Conservation (phyloP, 2,113 vertebrate genomes). For the Gasterosteus aculeatus region DNA sequence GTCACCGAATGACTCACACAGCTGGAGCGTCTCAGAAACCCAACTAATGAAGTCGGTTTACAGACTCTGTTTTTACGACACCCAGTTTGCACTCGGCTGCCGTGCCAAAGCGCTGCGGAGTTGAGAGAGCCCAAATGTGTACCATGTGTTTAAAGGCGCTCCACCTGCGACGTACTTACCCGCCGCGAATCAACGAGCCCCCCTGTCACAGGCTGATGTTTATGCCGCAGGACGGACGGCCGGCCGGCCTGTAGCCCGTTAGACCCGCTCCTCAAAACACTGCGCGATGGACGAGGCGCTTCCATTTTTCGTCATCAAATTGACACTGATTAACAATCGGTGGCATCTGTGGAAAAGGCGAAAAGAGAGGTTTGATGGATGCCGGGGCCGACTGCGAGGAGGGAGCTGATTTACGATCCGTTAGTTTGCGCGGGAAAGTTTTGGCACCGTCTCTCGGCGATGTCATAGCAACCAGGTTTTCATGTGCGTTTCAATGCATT, state of each 20-base stretch:
- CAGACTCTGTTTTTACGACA: slow-evolving; percentile 39
- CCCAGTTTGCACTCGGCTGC: slow-evolving; percentile 4
- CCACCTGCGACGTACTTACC: slow-evolving; percentile 23
- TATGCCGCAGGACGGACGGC: slow-evolving; percentile 19
- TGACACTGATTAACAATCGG: slow-evolving; percentile 60
- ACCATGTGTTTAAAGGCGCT: slow-evolving; percentile 26
- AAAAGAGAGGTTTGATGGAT: slow-evolving; percentile 49
- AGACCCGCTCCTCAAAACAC: slow-evolving; percentile 9
- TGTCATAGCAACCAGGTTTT: slow-evolving; percentile 46
- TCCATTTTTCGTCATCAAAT: slow-evolving; percentile 59
- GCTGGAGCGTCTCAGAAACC: slow-evolving; percentile 5
- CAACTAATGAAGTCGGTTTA: slow-evolving; percentile 54
- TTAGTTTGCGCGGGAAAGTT: slow-evolving; percentile 35
- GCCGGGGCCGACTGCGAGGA: slow-evolving; percentile 28
- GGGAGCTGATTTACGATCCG: slow-evolving; percentile 55
- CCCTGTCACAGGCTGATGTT: neutral
- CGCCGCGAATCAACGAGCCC: slow-evolving; percentile 23
- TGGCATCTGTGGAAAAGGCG: slow-evolving; percentile 63
- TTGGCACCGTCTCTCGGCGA: slow-evolving; percentile 13
- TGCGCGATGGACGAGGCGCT: slow-evolving; percentile 31
- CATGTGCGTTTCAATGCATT: slow-evolving; percentile 21
- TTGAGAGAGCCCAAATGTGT: slow-evolving; percentile 16
- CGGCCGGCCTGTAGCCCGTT: slow-evolving; percentile 44
- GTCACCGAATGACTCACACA: slow-evolving; percentile 23
- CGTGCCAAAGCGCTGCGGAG: slow-evolving; percentile 1